phyloP scores from a whole-genome alignment of 2,888 invertebrate genomes.

The Colletes collaris region DNA sequence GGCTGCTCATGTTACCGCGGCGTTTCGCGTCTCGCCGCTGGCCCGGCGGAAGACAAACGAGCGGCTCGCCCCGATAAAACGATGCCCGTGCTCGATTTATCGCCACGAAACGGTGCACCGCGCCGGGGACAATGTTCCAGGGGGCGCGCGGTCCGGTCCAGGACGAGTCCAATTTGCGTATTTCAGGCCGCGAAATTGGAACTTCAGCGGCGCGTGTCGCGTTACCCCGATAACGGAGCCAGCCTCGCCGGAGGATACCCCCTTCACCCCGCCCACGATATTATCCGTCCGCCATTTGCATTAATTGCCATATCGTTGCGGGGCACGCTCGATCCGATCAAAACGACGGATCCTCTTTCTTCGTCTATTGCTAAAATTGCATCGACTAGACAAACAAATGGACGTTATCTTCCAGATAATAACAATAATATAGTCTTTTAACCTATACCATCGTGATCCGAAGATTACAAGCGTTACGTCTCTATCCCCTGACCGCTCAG shows the following conservation, averaged over 20 bases:
- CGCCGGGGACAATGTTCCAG: conserved; percentile 68
- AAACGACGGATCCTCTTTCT: conserved; percentile 8
- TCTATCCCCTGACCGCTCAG: too few species aligned
- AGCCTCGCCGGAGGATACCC: background rate
- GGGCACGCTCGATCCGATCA: conserved; percentile 21
- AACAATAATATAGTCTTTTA: too few species aligned
- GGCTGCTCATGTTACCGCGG: conserved; percentile 75
- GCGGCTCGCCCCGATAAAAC: conserved; percentile 73
- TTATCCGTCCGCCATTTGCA: conserved; percentile 35
- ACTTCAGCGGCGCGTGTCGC: conserved; percentile 42
- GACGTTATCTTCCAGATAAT: too few species aligned
- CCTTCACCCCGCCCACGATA: conserved; percentile 1
- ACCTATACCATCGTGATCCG: too few species aligned
- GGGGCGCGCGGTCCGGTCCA: background rate
- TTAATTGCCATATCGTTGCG: conserved; percentile 39
- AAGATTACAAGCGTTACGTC: too few species aligned
- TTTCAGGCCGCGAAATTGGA: conserved; percentile 56
- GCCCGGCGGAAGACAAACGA: conserved; percentile 74
- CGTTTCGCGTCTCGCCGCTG: conserved; percentile 51
- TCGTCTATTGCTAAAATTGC: too few species aligned
- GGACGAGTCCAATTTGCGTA: conserved; percentile 59
- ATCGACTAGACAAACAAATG: too few species aligned
- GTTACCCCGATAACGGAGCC: conserved; percentile 43
- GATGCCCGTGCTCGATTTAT: conserved; percentile 75
- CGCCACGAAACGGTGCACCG: conserved; percentile 64